Evolutionary conservation across 2,888 invertebrate species (phyloP).

Genomic region (Cryptus viduatorius): DNA sequence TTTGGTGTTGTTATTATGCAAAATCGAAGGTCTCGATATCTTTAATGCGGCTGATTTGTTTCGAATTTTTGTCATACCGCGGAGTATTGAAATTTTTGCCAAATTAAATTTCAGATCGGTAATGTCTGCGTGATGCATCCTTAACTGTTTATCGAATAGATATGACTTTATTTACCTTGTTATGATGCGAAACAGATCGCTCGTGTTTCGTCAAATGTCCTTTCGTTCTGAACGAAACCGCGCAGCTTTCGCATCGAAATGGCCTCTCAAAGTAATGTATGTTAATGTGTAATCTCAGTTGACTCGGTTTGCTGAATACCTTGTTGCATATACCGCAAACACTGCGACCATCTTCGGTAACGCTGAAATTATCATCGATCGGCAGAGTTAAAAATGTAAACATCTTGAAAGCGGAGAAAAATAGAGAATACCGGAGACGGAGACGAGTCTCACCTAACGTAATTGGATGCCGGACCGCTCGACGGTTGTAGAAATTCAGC

Average conservation of each 20-base stretch:
- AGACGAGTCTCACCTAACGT: conserved; percentile 78
- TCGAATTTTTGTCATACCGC: too few relatives aligned
- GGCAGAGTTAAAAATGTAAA: conserved; percentile 1
- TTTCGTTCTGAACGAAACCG: conserved; percentile 94
- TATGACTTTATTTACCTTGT: conserved; percentile 88
- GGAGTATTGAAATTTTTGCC: not conserved
- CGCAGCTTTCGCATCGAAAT: conserved; percentile 96
- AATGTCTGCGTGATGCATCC: not conserved
- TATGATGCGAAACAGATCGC: conserved; percentile 95
- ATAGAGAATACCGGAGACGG: not conserved
- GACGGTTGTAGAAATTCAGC: conserved; percentile 85
- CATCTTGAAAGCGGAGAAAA: not conserved
- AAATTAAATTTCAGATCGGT: not conserved
- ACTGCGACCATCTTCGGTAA: conserved; percentile 91
- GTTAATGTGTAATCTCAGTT: conserved; percentile 96
- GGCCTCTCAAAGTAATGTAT: conserved; percentile 98
- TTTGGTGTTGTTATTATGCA: too few relatives aligned
- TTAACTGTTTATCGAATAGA: too few relatives aligned
- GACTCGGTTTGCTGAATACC: conserved; percentile 96
- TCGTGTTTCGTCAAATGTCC: conserved; percentile 97
- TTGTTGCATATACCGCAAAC: conserved; percentile 95
- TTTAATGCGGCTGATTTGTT: too few relatives aligned
- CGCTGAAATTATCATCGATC: conserved; percentile 79
- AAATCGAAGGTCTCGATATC: too few relatives aligned
- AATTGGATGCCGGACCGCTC: conserved; percentile 83